Percentiles rank a stretch among this genome's conserved stretches.
Conservation (phyloP, 2,888 invertebrate species). For the Scaeva pyrastri region DNA sequence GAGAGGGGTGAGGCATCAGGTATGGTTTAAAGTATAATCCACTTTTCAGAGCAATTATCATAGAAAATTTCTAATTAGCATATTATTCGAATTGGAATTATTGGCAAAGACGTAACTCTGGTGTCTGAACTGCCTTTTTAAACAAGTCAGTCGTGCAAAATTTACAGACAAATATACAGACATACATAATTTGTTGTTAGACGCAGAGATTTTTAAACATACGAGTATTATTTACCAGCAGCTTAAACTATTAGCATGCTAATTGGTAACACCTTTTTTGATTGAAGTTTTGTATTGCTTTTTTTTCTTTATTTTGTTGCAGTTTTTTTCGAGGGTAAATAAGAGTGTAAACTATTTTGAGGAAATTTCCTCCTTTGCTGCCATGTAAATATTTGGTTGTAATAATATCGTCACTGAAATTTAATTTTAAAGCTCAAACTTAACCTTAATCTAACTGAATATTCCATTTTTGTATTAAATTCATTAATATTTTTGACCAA, state of each 20-base stretch:
- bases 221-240: background rate
- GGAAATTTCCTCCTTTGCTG: too few relatives aligned
- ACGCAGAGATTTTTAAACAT: background rate
- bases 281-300: background rate
- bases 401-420: too few relatives aligned
- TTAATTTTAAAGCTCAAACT: too few relatives aligned
- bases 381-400: too few relatives aligned
- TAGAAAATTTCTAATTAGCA: constrained; percentile 45
- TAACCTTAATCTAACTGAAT: too few relatives aligned
- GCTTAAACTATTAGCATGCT: constrained; percentile 19
- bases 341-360: background rate
- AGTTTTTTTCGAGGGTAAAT: background rate
- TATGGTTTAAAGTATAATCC: constrained; percentile 1
- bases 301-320: background rate
- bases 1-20: too few relatives aligned
- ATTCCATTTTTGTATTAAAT: too few relatives aligned
- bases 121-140: constrained; percentile 14
- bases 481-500: too few relatives aligned
- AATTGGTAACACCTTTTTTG: constrained; percentile 34
- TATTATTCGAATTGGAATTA: constrained; percentile 38
- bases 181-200: too few relatives aligned
- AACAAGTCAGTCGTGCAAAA: constrained; percentile 22
- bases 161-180: background rate
- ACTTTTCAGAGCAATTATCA: constrained; percentile 46
- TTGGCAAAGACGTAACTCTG: background rate